Conservation (phyloP, 2,888 invertebrate genomes). For the Bibio marci region DNA sequence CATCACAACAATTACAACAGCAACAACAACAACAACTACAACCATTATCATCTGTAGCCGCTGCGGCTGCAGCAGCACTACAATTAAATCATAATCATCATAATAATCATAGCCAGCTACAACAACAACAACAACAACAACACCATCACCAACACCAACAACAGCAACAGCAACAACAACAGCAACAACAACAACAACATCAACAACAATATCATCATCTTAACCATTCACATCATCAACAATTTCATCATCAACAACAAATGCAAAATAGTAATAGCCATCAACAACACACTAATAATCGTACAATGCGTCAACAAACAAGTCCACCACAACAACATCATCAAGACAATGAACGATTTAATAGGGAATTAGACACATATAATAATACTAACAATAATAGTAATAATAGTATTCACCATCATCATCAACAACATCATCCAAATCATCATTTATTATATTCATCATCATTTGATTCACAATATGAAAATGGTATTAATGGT, state of each 20-base stretch:
- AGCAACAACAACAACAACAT: constrained; percentile 22
- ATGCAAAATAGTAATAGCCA: neutral
- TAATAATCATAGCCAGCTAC: neutral
- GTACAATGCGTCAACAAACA: no score
- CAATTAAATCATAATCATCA: no score
- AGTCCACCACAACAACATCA: no score
- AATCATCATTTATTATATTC: neutral
- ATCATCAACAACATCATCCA: neutral
- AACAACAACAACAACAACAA: neutral
- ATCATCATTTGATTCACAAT: no score
- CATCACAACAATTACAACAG: neutral
- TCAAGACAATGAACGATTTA: no score
- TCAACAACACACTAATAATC: no score
- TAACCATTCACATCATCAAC: neutral
- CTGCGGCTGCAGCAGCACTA: no score
- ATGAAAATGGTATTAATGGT: no score
- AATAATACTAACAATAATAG: no score
- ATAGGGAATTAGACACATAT: no score
- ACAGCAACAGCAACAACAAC: constrained; percentile 1
- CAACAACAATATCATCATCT: neutral
- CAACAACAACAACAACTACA: neutral
- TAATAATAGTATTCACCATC: neutral
- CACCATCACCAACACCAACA: constrained; percentile 3
- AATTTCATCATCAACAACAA: neutral
- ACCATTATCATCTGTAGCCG: neutral